Evolutionary conservation across 2,888 invertebrate species (phyloP), one percentile per base, ranked within the genome.

Genomic region (Melitaea athalia): DNA sequence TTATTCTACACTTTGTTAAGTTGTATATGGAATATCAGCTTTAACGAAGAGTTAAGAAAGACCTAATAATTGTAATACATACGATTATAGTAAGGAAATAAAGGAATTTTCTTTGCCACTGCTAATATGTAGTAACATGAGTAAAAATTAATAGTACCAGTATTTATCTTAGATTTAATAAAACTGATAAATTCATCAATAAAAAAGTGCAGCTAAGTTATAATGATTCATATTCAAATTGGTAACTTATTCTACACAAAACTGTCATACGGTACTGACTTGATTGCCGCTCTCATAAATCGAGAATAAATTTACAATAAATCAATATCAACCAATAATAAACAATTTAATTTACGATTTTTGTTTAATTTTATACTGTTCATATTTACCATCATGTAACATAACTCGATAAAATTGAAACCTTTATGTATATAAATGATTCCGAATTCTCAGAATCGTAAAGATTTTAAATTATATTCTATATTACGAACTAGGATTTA

Each of bases 401-500:
- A 52, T 52, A 52, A 52, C 24, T 52, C 24, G 5, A 12, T 24
- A 52, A 52, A 52, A 24, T 3, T 52, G 24, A 52, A 10, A 17
- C 4, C 10, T n/a, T n/a, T 10, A 15, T 31, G 31, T 53, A 55
- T 6, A 33, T 33, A 55, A 55, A n/a, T 33, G 53, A 55, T 33
- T 55, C 53, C 31, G 12, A 55, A 33, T 55, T 12, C 31, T 15
- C 8, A 38, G 38, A n/a, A 42, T 57, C 42, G 42, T 50, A 50
- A 50, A 17, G 15, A 42, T 15, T 42, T 42, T 15, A 38, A 57
- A 57, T 57, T 31, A 53, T 57, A 38, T 57, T 38, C 0, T 24
- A 24, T 24, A 24, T 24, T 24, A 38, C 38, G 38, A 57, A 42
- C 10, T 57, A 57, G 38, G 15, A 57, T 57, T 57, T 57, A 57